Conservation (phyloP, 2,113 vertebrate genomes). For the Notarius lentiginosus region DNA sequence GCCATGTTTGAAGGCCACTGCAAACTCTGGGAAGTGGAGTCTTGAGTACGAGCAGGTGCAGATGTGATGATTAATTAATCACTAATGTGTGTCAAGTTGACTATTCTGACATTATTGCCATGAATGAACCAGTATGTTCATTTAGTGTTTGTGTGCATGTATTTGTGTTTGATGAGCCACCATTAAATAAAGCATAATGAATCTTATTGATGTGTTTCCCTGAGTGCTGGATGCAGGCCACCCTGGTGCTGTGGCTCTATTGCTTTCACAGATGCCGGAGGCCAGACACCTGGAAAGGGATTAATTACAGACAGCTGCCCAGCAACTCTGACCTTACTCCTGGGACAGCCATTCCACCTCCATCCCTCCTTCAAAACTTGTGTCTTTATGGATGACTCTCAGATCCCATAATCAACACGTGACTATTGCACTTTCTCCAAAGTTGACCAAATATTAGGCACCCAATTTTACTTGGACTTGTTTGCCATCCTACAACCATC, state of each 20-base stretch:
- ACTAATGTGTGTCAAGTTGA: conserved; percentile 17
- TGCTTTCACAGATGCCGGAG: conserved; percentile 70
- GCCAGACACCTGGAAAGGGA: conserved; percentile 69
- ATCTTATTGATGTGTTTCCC: conserved; percentile 67
- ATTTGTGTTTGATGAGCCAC: conserved; percentile 58
- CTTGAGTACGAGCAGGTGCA: no score
- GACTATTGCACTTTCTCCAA: not conserved
- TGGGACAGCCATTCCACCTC: conserved; percentile 64
- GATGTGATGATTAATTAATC: conserved; percentile 11
- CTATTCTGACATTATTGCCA: conserved; percentile 51
- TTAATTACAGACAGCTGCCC: conserved; percentile 81
- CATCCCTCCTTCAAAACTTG: conserved; percentile 48
- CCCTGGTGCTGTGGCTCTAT: conserved; percentile 55
- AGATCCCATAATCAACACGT: conserved; percentile 14
- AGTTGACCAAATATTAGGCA: not conserved
- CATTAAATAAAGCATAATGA: conserved; percentile 72
- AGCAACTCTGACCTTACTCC: conserved; percentile 68
- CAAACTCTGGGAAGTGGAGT: no score
- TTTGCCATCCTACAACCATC: not conserved
- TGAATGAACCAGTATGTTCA: conserved; percentile 56
- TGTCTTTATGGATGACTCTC: not conserved
- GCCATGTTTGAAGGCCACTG: no score
- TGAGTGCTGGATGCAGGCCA: conserved; percentile 67
- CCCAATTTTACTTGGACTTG: not conserved
- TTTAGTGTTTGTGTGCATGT: conserved; percentile 48